phyloP scores from a whole-genome alignment of 2,797 vertebrate species.

The Octomys mimax region DNA sequence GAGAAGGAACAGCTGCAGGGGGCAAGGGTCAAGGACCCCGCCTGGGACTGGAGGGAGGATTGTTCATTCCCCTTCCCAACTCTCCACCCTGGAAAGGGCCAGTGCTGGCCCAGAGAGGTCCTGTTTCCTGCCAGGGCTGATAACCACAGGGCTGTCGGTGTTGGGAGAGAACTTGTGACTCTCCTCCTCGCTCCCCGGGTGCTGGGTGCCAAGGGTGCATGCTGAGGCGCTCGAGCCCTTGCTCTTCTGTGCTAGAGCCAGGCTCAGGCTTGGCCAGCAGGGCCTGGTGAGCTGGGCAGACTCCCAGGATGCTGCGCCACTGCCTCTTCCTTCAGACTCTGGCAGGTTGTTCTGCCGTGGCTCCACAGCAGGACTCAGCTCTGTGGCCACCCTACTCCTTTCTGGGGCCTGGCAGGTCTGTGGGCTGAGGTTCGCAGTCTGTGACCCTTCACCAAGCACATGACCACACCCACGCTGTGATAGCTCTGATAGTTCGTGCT shows the following conservation, averaged over 20 bases:
- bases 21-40: neutral
- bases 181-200: neutral
- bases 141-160: neutral
- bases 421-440: neutral
- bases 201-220: neutral
- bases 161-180: neutral
- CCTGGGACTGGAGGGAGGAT: neutral
- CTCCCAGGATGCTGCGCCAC: neutral
- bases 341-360: neutral
- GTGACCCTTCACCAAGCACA: neutral
- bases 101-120: neutral
- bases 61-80: neutral
- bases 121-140: neutral
- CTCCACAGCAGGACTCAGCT: neutral
- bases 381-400: neutral
- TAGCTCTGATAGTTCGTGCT: neutral
- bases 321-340: neutral
- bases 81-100: fast-evolving
- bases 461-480: neutral
- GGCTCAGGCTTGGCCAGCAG: neutral
- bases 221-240: neutral
- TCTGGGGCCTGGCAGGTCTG: neutral
- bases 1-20: neutral
- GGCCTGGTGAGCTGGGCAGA: neutral
- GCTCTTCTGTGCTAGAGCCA: neutral